Conservation (phyloP, 2,888 invertebrate genomes). For the Cabera pusaria region DNA sequence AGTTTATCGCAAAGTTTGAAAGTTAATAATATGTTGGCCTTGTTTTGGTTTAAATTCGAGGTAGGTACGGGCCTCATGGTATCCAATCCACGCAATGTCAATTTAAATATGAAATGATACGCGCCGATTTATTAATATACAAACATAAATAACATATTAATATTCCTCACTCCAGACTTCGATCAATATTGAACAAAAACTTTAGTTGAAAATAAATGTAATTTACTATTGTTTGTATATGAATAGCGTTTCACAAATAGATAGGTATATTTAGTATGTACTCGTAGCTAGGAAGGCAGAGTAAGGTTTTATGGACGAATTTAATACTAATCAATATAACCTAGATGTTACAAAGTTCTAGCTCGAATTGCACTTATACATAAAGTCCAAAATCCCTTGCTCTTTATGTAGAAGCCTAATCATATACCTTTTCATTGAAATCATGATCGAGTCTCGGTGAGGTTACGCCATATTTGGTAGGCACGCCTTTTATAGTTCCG, state of each 20-base stretch:
- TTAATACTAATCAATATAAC: not conserved
- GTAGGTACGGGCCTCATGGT: constrained; percentile 11
- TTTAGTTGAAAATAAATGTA: no score
- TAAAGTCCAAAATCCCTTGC: not conserved
- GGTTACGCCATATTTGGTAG: constrained; percentile 23
- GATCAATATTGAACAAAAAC: constrained; percentile 1
- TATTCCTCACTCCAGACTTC: constrained; percentile 3
- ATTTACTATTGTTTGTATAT: no score
- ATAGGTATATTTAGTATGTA: not conserved
- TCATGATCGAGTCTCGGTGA: constrained; percentile 1
- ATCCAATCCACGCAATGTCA: constrained; percentile 16
- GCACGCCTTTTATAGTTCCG: constrained; percentile 32
- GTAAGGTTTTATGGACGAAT: not conserved
- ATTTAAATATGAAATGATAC: constrained; percentile 12
- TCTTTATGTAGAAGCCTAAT: not conserved
- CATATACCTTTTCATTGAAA: not conserved
- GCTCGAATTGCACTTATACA: no score
- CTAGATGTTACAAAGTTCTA: no score
- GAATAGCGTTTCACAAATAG: no score
- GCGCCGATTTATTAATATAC: constrained; percentile 8
- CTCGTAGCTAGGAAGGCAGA: not conserved
- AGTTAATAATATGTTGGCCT: no score
- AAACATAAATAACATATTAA: constrained; percentile 11
- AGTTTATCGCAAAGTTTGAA: no score
- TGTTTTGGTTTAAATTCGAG: not conserved